Conservation (phyloP, 2,888 invertebrate genomes). For the Theretra japonica region DNA sequence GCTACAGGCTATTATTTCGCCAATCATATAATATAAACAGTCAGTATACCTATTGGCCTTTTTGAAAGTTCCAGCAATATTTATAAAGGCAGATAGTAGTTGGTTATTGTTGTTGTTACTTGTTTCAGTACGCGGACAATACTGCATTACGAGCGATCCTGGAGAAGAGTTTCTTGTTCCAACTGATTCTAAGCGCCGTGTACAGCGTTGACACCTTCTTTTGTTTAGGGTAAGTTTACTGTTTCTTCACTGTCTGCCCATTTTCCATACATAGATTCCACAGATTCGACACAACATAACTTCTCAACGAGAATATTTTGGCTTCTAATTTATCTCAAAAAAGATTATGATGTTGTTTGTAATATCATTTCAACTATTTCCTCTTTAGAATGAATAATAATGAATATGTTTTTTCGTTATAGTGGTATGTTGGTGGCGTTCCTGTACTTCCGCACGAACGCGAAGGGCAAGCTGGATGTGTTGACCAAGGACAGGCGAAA, state of each 20-base stretch:
- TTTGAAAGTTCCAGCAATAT: too few relatives aligned
- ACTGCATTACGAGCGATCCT: constrained; percentile 88
- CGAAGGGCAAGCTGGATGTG: constrained; percentile 88
- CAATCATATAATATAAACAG: too few relatives aligned
- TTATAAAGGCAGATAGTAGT: too few relatives aligned
- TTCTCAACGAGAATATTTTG: too few relatives aligned
- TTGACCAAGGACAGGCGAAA: constrained; percentile 87
- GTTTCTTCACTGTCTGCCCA: not conserved
- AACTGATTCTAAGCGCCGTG: constrained; percentile 91
- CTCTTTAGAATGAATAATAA: too few relatives aligned
- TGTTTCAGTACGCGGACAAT: constrained; percentile 89
- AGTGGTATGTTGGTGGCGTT: constrained; percentile 94
- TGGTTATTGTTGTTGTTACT: constrained; percentile 16
- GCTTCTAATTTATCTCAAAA: too few relatives aligned
- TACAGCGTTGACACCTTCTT: constrained; percentile 94
- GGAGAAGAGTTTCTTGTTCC: constrained; percentile 91
- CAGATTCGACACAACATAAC: not conserved
- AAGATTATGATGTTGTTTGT: too few relatives aligned
- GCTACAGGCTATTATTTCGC: too few relatives aligned
- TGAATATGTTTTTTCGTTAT: constrained; percentile 44
- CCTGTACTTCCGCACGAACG: constrained; percentile 91
- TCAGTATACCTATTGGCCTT: too few relatives aligned
- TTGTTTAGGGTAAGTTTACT: constrained; percentile 85
- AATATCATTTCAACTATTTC: too few relatives aligned
- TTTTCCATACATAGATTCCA: not conserved